Base-by-base conservation (phyloP, 2,888 invertebrate species). In the Cordilura impudica region DNA sequence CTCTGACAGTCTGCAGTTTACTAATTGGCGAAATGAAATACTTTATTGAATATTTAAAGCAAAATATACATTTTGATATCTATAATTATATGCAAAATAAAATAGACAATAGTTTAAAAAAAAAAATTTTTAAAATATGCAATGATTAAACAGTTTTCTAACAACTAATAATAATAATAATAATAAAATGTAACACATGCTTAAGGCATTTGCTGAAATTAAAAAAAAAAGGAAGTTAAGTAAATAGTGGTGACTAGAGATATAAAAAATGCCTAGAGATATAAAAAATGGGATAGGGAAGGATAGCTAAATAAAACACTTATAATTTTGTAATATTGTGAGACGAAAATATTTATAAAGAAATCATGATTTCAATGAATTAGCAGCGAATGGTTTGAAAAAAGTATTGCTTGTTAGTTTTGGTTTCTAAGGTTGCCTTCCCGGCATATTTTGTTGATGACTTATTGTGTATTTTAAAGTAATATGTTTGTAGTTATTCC, bases 1-100 rank as follows among this genome's bases (percentile, higher is more conserved):
- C 21, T n/a, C n/a, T 43, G 58, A 43, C 56, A 19, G 58, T 5
- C 35, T 39, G n/a, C n/a, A 39, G 35, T 58, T 58, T 58, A 21
- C 58, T 58, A 58, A 58, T 58, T 58, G 58, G 58, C 21, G 7
- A 23, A 58, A 43, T 12, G 31, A 19, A 23, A n/a, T 8, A 26
- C 31, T 14, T 14, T 58, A n/a, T 4, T 39, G 35, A 4, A n/a
- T 39, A n/a, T 39, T n/a, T 12, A 39, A 39, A 39, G n/a, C 35
- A 21, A 21, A 14, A 58, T 56, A 56, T 35, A n/a, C n/a, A n/a
- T 35, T 53, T 18, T 29, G 29, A 35, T 19, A 23, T 2, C 3
- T 12, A 31, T 39, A 39, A 39, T 39, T 39, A 39, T 39, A 39
- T 39, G 35, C 35, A 39, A 39, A 39, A n/a, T 4, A n/a, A 35